Evolutionary conservation across 2,888 invertebrate species (phyloP).

Genomic region (Habrosyne pyritoides): DNA sequence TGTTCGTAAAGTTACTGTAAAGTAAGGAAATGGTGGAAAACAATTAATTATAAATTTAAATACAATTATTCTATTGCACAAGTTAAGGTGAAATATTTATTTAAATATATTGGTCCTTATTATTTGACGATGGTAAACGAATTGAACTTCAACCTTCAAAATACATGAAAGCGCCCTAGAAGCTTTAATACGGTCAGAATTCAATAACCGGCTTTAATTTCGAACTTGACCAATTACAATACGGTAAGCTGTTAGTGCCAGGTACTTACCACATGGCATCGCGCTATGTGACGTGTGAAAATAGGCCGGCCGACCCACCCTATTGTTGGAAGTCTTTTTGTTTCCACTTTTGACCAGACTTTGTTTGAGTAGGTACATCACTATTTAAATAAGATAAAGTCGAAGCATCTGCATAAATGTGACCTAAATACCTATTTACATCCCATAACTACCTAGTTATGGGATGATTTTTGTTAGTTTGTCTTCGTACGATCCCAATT

Average conservation of each 20-base stretch:
- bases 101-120: not conserved
- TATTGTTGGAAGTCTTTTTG: constrained; percentile 57
- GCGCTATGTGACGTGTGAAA: constrained; percentile 43
- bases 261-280: constrained; percentile 24
- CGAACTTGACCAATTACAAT: not conserved
- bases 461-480: too few relatives aligned
- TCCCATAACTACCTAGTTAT: too few relatives aligned
- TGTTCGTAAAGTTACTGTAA: too few relatives aligned
- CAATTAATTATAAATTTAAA: too few relatives aligned
- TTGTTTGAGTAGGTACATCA: constrained; percentile 27
- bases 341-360: constrained; percentile 48
- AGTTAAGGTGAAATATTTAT: too few relatives aligned
- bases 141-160: not conserved
- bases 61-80: too few relatives aligned
- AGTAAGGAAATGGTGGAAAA: too few relatives aligned
- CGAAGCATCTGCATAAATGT: not conserved
- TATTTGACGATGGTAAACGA: not conserved
- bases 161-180: not conserved
- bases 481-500: too few relatives aligned
- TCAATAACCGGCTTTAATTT: not conserved
- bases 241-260: constrained; percentile 11
- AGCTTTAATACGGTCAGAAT: not conserved
- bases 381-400: not conserved
- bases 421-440: too few relatives aligned
- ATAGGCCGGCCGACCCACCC: constrained; percentile 49